These are phyloP conservation scores for Erebia ligea DNA, from an alignment of 2,888 invertebrate species.

Conservation along the genomic window DNA sequence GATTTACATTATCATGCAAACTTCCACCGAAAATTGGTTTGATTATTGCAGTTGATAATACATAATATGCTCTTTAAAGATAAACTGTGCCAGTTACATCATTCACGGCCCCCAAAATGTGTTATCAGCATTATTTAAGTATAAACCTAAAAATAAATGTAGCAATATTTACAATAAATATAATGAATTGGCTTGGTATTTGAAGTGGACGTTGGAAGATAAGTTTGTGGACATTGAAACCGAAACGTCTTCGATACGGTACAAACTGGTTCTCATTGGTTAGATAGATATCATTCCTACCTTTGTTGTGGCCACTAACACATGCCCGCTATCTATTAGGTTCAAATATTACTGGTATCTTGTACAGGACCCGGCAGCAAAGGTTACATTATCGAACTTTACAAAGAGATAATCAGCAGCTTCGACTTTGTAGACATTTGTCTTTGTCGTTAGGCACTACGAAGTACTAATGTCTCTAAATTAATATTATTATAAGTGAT, in stretches of 20 bases:
- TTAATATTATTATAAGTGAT: too few relatives aligned
- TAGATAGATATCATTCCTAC: slow-evolving; percentile 1
- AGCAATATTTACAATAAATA: neutral
- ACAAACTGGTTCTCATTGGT: slow-evolving; percentile 12
- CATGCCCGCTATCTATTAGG: neutral
- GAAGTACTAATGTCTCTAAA: neutral
- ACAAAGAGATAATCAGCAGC: too few relatives aligned
- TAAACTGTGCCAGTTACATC: slow-evolving; percentile 4
- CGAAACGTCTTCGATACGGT: slow-evolving; percentile 7
- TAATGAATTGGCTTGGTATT: neutral
- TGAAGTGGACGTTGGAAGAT: neutral
- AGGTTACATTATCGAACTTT: too few relatives aligned
- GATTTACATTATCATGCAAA: too few relatives aligned
- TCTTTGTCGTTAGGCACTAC: too few relatives aligned
- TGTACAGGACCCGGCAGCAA: neutral
- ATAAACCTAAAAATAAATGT: neutral
- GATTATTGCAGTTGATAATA: neutral
- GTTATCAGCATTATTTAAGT: neutral
- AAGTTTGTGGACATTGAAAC: neutral
- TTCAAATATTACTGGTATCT: neutral
- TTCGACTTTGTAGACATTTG: too few relatives aligned
- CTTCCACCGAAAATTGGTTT: too few relatives aligned
- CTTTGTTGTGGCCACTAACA: neutral
- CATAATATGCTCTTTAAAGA: neutral
- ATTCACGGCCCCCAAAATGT: neutral